Base-by-base conservation (phyloP, 30 jellyfish, hydroid and myxozoan genomes). In the Rhopilema esculentum region DNA sequence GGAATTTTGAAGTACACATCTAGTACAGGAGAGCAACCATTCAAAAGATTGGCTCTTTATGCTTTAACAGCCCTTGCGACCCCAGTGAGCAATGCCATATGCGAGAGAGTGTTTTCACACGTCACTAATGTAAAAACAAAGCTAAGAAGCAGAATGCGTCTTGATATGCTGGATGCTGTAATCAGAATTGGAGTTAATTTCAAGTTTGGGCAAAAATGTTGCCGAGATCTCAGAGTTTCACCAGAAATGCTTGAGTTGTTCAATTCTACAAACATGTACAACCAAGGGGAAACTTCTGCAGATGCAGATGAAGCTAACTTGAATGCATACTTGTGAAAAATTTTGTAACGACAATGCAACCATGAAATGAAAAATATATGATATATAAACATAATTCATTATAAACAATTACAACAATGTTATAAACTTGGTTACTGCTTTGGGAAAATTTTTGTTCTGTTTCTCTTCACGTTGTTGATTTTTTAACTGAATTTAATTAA, bases 81-180 rank as follows among this genome's bases (percentile, higher is more conserved):
- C 49, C 93, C 93, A 20, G 84, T 85, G 25, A 85, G 93, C 93
- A 85, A 85, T 85, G 93, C 91, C 82, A 66, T 85, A 20, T 78
- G 86, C 33, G 91, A 85, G 77, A 83, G 92, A 76, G 89, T 69
- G 40, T 83, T 83, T 76, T 83, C 92, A 21, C 92, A 62, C 50
- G 69, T 72, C 64, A 66, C 91, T 32, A 32, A 27, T 66, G 86
- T 57, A 24, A 87, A 87, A 67, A 87, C 95, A 49, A 87, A 87
- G 90, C 69, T 61, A 51, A 79, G 94, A 79, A 87, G 81, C 82
- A 31, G 87, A 66, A 77, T 87, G 89, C 51, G 51, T 33, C 88
- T 79, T 23, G 68, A 77, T 50, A 23, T 87, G 72, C 62, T 87
- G 92, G 93, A 79, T 77, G 88, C 96, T 22, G 63, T 79, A 17